Evolutionary conservation across 23 tunicate species (phyloP).

Genomic region (Aplidium turbinatum): DNA sequence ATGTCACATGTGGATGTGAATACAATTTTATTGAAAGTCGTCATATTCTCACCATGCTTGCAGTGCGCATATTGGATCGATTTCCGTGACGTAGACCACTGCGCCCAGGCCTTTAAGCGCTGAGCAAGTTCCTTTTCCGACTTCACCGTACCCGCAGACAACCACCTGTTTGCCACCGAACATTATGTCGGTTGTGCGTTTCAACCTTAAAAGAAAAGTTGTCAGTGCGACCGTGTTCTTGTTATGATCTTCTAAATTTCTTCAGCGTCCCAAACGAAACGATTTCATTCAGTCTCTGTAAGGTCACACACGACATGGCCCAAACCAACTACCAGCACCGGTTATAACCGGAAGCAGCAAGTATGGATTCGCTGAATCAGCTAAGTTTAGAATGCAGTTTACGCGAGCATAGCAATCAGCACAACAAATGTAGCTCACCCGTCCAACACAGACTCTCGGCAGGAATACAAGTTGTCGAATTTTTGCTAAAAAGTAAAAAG

Average conservation of each 20-base stretch:
- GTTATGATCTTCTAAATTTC: too few relatives aligned
- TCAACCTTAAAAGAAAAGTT: slow-evolving; percentile 70
- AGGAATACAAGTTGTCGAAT: slow-evolving; percentile 97
- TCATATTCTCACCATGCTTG: slow-evolving; percentile 97
- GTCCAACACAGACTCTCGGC: slow-evolving; percentile 97
- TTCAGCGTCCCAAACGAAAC: too few relatives aligned
- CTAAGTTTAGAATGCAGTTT: too few relatives aligned
- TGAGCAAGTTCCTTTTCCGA: slow-evolving; percentile 94
- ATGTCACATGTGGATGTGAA: too few relatives aligned
- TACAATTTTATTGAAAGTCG: too few relatives aligned
- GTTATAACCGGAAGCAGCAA: too few relatives aligned
- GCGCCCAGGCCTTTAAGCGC: slow-evolving; percentile 96
- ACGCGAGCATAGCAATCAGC: too few relatives aligned
- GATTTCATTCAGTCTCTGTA: too few relatives aligned
- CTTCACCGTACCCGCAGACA: slow-evolving; percentile 99
- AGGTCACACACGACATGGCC: not conserved
- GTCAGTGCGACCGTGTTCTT: too few relatives aligned
- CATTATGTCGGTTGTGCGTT: slow-evolving; percentile 99
- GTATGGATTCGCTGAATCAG: too few relatives aligned
- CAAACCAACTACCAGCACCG: not conserved
- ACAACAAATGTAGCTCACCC: slow-evolving; percentile 45
- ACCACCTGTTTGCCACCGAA: slow-evolving; percentile 99
- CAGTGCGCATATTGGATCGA: slow-evolving; percentile 98
- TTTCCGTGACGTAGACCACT: slow-evolving; percentile 91
- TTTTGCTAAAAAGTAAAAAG: slow-evolving; percentile 79